Base-by-base conservation (phyloP, 2,888 invertebrate species). In the Calameuta pallipes region DNA sequence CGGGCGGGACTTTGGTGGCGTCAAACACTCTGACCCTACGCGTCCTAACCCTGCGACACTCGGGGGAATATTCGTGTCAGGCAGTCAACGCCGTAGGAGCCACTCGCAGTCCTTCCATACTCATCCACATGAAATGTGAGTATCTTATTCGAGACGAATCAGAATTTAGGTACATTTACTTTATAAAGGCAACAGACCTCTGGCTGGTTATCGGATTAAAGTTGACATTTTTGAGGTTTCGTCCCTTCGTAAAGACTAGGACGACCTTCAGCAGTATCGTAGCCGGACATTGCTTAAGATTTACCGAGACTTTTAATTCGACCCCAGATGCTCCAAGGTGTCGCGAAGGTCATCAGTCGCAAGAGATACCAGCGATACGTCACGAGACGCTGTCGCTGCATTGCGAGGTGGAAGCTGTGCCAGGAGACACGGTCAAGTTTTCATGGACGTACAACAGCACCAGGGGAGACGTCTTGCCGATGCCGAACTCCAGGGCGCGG, bases 391-490 rank as follows among this genome's bases (percentile, higher is more conserved):
- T 97, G 76, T 93, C 94, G 77, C 95, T 97, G 12, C 94, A 95
- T 76, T 97, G 98, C 89, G 96, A 97, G 82, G 96, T 98, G 76
- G 95, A 96, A 82, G 96, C 97, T 0, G 95, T 96, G 74, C 96
- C 97, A 0, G 93, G 94, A 31, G 94, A 95, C 77, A 94, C 93
- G 0, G 92, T 96, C 69, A 93, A 95, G 85, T 97, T 97, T 91
- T 96, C 95, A 84, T 97, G 97, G 97, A 97, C 97, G 15, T 96
- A 96, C 90, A 97, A 97, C 90, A 95, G 95, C 37, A 96, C 96
- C 56, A 94, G 94, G 82, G 93, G 93, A 73, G 95, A 95, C 89
- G 96, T 96, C 76, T 93, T 95, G 80, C 96, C 96, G 80, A 95
- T 96, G 79, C 92, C 93, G 90, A 94, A 94, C 89, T 92, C 94